Conservation (phyloP, 2,888 invertebrate genomes). For the Calephelis perditalis region DNA sequence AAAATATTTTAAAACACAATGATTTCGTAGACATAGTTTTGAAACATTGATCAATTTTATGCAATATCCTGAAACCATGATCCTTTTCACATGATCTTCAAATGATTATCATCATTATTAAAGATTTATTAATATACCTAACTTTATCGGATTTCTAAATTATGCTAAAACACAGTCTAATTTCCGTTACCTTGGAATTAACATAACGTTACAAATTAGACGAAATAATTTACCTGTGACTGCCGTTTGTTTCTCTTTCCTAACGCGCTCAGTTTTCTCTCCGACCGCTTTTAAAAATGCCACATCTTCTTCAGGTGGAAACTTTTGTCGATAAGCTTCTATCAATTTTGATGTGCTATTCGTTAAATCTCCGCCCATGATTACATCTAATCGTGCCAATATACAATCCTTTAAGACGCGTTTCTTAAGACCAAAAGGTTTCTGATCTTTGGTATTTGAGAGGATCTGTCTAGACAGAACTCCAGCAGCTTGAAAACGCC, state of each 20-base stretch:
- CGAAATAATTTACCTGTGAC: conserved; percentile 24
- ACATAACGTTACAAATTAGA: background rate
- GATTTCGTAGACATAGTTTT: too few species aligned
- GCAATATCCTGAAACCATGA: too few species aligned
- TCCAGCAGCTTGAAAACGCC: conserved; percentile 20
- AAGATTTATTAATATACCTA: too few species aligned
- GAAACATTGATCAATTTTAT: too few species aligned
- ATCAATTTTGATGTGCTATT: conserved; percentile 19
- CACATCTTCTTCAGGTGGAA: conserved; percentile 19
- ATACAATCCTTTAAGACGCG: conserved; percentile 30
- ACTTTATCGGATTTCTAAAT: too few species aligned
- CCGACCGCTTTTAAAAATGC: conserved; percentile 24
- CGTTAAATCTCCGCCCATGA: conserved; percentile 26
- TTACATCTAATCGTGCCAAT: conserved; percentile 31
- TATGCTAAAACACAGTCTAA: too few species aligned
- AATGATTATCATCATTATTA: too few species aligned
- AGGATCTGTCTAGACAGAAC: conserved; percentile 22
- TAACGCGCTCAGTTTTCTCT: conserved; percentile 22
- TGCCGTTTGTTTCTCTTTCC: conserved; percentile 7
- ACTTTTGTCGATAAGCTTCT: conserved; percentile 27
- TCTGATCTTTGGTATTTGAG: background rate
- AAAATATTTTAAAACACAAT: too few species aligned
- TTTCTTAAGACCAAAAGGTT: background rate
- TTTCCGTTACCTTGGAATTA: too few species aligned
- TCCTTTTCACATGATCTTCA: too few species aligned